Conservation (phyloP, 1,140 invertebrate genomes). For the Trachymyrmex cornetzi region DNA sequence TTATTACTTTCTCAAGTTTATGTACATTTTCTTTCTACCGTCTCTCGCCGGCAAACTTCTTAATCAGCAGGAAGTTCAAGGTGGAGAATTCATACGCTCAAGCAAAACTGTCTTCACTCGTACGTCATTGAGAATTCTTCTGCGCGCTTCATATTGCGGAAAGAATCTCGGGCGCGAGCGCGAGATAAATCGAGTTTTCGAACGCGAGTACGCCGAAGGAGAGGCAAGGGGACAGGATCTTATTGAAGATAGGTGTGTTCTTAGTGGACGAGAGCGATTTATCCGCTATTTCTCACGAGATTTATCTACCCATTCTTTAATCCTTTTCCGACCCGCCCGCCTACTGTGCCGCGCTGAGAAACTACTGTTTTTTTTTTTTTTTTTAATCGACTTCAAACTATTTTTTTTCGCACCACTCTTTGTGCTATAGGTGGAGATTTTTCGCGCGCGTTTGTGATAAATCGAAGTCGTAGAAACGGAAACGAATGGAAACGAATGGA, state of each 20-base stretch:
- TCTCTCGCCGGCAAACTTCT: neutral
- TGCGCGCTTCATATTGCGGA: constrained; percentile 31
- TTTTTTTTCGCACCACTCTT: constrained; percentile 33
- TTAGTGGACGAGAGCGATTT: constrained; percentile 50
- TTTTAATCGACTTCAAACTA: constrained; percentile 51
- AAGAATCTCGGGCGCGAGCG: constrained; percentile 28
- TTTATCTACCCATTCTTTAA: constrained; percentile 57
- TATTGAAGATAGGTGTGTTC: constrained; percentile 48
- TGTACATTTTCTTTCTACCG: constrained; percentile 24
- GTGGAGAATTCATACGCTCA: constrained; percentile 25
- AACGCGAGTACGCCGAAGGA: constrained; percentile 17
- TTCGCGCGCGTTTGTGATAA: constrained; percentile 35
- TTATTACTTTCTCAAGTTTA: neutral
- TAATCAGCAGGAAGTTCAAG: constrained; percentile 36
- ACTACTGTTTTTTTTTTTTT: constrained; percentile 43
- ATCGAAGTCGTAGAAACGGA: constrained; percentile 25
- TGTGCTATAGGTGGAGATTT: constrained; percentile 5
- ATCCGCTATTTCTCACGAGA: constrained; percentile 58
- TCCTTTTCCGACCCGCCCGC: constrained; percentile 17
- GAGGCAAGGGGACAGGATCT: constrained; percentile 6
- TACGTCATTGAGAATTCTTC: constrained; percentile 47
- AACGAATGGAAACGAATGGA: constrained; percentile 12
- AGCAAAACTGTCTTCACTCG: constrained; percentile 24
- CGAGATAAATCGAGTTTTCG: constrained; percentile 55
- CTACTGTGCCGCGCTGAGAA: neutral